Evolutionary conservation across 2,113 vertebrate genomes (phyloP), one percentile per base, ranked within the genome.

Genomic region (Charina bottae): DNA sequence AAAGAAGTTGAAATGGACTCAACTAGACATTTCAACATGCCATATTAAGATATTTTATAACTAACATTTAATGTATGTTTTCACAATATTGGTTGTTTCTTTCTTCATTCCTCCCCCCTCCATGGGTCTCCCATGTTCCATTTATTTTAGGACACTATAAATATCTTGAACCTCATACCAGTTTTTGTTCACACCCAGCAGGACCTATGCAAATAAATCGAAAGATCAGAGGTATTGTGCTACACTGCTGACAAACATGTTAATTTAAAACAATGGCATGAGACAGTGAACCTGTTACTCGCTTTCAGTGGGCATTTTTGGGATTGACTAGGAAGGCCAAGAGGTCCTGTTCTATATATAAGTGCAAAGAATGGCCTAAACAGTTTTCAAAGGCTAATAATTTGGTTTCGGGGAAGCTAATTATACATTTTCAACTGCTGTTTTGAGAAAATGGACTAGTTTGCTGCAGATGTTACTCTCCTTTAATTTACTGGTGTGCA

Each of bases 391-490:
- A 85, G 37, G 49, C 54, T 64, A n/a, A 91, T 89, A 59, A 92
- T 90, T 24, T 84, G 21, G 2, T 68, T 95, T 46, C 92, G 46
- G 15, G 92, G 68, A 78, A 95, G 93, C 37, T 59, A 91, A 37
- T 93, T 89, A 37, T 59, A 94, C 24, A 13, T 49, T 94, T 94
- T 90, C 19, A 49, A 64, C 88, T 90, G 60, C 91, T 93, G 53
- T 91, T 49, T 92, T 92, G 49, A 23, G 85, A 72, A 72, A 9
- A 13, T 4, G 7, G 90, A 54, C 17, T 92, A 49, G 10, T 90
- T 95, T 7, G 19, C 78, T 91, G 91, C 83, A 94, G 91, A 86
- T 90, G 37, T 91, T 94, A 92, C 62, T 90, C 19, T 93, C 49
- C 26, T 17, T 92, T 91, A 88, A 55, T 93, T 93, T 95, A 84